phyloP scores from a whole-genome alignment of 2,888 invertebrate genomes.

The Drosophila prolongata region DNA sequence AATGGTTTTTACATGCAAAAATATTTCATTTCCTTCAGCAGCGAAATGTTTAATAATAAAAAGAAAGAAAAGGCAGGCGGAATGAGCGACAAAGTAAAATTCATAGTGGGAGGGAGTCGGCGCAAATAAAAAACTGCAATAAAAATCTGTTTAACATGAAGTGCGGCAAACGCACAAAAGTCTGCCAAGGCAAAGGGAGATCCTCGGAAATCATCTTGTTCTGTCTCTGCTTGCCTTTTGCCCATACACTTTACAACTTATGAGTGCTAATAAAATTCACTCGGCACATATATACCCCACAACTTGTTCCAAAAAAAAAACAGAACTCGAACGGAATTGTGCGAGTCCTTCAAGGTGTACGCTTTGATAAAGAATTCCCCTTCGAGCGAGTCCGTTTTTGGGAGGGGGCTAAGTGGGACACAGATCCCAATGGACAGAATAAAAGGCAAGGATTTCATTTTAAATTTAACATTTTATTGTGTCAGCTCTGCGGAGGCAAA shows the following conservation, averaged over 20 bases:
- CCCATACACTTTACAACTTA: conserved; percentile 75
- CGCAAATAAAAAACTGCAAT: conserved; percentile 66
- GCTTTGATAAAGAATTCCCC: conserved; percentile 53
- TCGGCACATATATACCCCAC: conserved; percentile 65
- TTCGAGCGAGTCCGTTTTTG: not conserved
- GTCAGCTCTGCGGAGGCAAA: conserved; percentile 3
- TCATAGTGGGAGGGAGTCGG: conserved; percentile 35
- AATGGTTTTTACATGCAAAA: conserved; percentile 80
- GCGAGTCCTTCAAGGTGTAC: conserved; percentile 63
- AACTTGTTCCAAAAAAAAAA: conserved; percentile 42
- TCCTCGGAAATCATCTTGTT: conserved; percentile 26
- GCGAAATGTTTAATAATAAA: conserved; percentile 74
- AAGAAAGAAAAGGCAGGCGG: conserved; percentile 33
- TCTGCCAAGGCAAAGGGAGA: conserved; percentile 40
- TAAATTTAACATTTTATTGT: conserved; percentile 57
- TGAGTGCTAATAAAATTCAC: conserved; percentile 76
- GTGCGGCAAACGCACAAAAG: conserved; percentile 54
- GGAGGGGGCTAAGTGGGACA: conserved; percentile 12
- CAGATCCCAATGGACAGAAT: conserved; percentile 55
- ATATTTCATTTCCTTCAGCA: conserved; percentile 78
- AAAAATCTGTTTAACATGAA: conserved; percentile 79
- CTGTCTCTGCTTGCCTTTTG: conserved; percentile 34
- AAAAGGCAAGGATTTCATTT: conserved; percentile 70
- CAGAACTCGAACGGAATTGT: not conserved
- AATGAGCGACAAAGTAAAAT: conserved; percentile 66